A percentile compares a stretch with the other conserved stretches of the same genome.
Conservation (phyloP, 37 sponge, comb jelly and placozoan species). For the Aphrocallistes beatrix region DNA sequence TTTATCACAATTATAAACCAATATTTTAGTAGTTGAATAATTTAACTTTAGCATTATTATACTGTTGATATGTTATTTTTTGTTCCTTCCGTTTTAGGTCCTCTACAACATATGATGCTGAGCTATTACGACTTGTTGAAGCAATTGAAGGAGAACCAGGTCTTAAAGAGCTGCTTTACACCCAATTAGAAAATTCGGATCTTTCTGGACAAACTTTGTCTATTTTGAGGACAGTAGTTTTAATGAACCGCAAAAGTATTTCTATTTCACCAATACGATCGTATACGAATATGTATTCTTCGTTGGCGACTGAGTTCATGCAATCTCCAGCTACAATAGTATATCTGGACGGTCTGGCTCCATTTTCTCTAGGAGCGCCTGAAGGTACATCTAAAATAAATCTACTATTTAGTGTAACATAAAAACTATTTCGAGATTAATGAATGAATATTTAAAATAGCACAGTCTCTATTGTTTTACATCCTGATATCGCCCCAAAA, state of each 20-base stretch:
- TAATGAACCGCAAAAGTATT: background rate
- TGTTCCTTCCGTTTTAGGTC: too few relatives aligned
- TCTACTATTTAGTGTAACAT: too few relatives aligned
- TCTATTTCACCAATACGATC: background rate
- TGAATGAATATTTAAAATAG: too few relatives aligned
- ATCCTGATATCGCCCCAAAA: too few relatives aligned
- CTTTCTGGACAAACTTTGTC: background rate
- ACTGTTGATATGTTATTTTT: too few relatives aligned
- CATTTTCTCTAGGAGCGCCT: background rate
- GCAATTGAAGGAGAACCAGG: background rate
- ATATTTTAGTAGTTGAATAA: too few relatives aligned
- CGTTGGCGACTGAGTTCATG: background rate
- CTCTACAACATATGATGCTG: too few relatives aligned
- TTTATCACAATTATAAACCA: too few relatives aligned
- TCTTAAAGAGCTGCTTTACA: background rate
- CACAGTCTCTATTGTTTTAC: too few relatives aligned
- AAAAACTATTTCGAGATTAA: too few relatives aligned
- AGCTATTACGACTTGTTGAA: background rate
- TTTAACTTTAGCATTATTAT: too few relatives aligned
- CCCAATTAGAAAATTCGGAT: background rate
- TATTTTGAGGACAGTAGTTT: background rate
- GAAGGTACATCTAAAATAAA: too few relatives aligned
- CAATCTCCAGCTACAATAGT: background rate
- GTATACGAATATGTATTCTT: background rate
- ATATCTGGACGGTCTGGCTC: background rate